Evolutionary conservation across 2,797 vertebrate genomes (phyloP).

Genomic region (Picus viridis): DNA sequence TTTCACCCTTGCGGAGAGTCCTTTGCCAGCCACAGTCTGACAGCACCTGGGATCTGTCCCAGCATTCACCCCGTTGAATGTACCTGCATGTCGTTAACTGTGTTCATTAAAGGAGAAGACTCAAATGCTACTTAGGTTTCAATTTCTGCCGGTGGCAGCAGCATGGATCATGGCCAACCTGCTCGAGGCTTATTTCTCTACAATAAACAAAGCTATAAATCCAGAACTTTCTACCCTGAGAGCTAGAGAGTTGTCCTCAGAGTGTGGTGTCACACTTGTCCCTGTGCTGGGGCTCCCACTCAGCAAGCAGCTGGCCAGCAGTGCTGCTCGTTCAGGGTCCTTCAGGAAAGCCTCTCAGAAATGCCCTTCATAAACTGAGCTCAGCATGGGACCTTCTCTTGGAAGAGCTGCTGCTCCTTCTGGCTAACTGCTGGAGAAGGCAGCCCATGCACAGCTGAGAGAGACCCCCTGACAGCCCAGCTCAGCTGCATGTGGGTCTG

Average conservation of each 20-base stretch:
- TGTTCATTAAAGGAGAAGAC: neutral
- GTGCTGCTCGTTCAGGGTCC: neutral
- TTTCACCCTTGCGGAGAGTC: neutral
- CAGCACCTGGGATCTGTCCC: neutral
- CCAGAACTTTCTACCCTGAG: neutral
- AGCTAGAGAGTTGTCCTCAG: neutral
- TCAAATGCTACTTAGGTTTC: neutral
- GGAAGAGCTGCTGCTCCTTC: neutral
- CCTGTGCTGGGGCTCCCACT: neutral
- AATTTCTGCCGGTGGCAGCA: neutral
- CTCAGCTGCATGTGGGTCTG: neutral
- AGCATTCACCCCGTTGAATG: neutral
- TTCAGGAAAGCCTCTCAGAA: neutral
- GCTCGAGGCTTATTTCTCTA: neutral
- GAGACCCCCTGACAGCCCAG: neutral
- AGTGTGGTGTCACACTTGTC: neutral
- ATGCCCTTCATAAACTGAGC: neutral
- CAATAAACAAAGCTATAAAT: neutral
- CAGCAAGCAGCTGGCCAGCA: neutral
- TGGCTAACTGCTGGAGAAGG: neutral
- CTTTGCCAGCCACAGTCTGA: neutral
- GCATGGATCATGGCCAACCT: neutral
- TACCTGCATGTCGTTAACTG: neutral
- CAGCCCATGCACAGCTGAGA: rapidly evolving
- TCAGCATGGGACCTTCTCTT: neutral